Conservation (phyloP, 2,797 vertebrate species). For the Acrocephalus scirpaceus region DNA sequence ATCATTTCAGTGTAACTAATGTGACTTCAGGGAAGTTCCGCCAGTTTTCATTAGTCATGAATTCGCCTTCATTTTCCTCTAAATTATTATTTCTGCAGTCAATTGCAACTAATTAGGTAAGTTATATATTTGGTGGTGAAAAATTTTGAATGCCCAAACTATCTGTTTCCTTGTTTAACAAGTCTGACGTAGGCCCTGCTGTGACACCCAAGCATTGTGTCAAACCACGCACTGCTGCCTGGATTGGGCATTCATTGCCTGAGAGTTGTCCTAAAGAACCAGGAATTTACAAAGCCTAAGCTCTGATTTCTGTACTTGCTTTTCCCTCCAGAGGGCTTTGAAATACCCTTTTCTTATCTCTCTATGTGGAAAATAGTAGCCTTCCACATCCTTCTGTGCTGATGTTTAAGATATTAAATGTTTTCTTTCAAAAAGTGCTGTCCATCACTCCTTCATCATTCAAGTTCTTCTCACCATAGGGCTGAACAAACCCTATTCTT, state of each 20-base stretch:
- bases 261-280: not conserved
- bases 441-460: not conserved
- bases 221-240: not conserved
- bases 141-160: not conserved
- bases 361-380: not conserved
- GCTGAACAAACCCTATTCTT: not conserved
- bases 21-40: not conserved
- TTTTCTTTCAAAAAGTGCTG: not conserved
- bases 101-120: not conserved
- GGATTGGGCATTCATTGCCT: rapidly evolving
- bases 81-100: conserved; percentile 19
- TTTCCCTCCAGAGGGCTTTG: not conserved
- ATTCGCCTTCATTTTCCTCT: conserved; percentile 5
- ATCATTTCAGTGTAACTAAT: conserved; percentile 36
- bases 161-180: not conserved
- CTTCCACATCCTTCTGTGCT: not conserved
- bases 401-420: not conserved
- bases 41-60: conserved; percentile 17
- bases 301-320: not conserved
- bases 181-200: not conserved
- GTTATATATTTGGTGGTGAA: not conserved
- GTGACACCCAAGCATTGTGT: not conserved
- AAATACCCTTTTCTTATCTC: not conserved
- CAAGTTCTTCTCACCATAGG: not conserved
- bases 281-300: not conserved